These are phyloP conservation scores for Dynastes grantii DNA, from an alignment of 2,888 invertebrate species.

Conservation along the genomic window DNA sequence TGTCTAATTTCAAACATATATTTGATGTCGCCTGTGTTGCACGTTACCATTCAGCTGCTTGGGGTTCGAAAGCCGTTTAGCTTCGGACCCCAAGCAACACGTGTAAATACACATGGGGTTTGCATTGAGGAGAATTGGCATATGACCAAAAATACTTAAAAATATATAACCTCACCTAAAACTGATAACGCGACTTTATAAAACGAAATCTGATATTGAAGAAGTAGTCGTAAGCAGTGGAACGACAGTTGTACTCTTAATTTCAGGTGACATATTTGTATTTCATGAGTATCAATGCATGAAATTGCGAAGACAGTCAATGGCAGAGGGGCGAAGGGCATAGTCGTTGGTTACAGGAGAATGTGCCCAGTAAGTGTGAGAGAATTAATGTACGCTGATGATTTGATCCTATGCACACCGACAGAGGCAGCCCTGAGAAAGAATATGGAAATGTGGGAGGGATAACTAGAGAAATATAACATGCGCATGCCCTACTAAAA, in stretches of 20 bases:
- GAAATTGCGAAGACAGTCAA: no score
- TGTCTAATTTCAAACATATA: constrained; percentile 68
- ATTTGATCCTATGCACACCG: no score
- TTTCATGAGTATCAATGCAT: constrained; percentile 71
- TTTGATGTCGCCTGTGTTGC: constrained; percentile 78
- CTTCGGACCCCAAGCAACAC: no score
- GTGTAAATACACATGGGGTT: constrained; percentile 78
- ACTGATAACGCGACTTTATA: constrained; percentile 65
- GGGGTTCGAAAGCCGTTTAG: constrained; percentile 77
- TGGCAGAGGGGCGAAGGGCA: no score
- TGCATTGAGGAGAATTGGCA: constrained; percentile 88
- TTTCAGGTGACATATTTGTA: constrained; percentile 79
- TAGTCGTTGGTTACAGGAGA: no score
- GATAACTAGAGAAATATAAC: no score
- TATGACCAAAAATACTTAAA: constrained; percentile 72
- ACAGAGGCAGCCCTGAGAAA: no score
- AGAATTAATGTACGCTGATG: no score
- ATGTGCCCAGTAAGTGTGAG: no score
- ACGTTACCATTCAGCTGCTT: constrained; percentile 81
- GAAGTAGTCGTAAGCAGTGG: constrained; percentile 78
- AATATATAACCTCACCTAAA: constrained; percentile 70
- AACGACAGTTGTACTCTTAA: constrained; percentile 79
- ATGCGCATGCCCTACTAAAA: no score
- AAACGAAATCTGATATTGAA: constrained; percentile 60
- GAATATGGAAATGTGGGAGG: no score